Evolutionary conservation across 2,888 invertebrate species (phyloP), one percentile per base, ranked within the genome.

Genomic region (Eustalomyia histrio): DNA sequence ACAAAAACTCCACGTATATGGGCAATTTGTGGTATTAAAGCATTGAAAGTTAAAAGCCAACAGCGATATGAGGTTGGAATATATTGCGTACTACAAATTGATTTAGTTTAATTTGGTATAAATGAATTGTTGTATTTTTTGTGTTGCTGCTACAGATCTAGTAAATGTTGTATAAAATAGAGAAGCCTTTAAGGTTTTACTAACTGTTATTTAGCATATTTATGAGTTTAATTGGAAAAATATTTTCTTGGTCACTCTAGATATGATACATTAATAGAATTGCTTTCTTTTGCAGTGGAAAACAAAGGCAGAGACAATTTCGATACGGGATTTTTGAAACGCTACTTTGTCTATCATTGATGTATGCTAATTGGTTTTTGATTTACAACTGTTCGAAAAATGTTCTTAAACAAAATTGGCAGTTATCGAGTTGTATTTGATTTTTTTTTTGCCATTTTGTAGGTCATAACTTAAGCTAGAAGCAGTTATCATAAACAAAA

Each of bases 1-100:
- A 6, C 35, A 18, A 6, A 10, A 33, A 50, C 10, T 12, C 17
- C 47, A 39, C 16, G 9, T 29, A 53, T 8, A 29, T 58, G 35
- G 53, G 29, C 39, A 74, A 65, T 75, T 75, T 74, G 69, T 68
- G 43, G 69, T 16, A 69, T 57, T 79, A 29, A 58, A 60, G 24
- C 43, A 80, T 72, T 76, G 67, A 76, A 68, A 76, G 76, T 64
- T 80, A 65, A 80, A 60, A 76, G 80, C 73, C 80, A 76, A 68
- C 16, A 80, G 80, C 80, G 76, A 80, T 73, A 80, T 76, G 58
- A 76, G 67, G 52, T 24, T 64, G 39, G 57, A 69, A 17, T 57
- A 69, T 57, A 63, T 69, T 69, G 67, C 63, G 50, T 72, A 76
- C 63, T 68, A 47, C 72, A 76, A 76, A 58, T 80, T 76, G 76